phyloP scores from a whole-genome alignment of 1,140 invertebrate genomes.

The Gryon sp. region DNA sequence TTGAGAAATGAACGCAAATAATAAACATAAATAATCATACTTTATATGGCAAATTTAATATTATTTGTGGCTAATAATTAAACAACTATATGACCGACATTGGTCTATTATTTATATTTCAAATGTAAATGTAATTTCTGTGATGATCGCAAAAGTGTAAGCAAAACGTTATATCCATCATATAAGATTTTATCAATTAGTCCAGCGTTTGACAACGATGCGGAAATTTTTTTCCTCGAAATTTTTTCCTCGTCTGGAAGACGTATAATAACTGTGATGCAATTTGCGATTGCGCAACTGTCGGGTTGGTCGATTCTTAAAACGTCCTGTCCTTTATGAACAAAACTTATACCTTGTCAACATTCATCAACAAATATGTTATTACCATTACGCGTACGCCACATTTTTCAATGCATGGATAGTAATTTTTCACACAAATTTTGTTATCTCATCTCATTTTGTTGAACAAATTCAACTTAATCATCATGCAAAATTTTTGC shows the following conservation, averaged over 20 bases:
- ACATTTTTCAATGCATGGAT: no score
- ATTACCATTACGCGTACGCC: no score
- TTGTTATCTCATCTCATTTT: no score
- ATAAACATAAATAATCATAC: conserved; percentile 54
- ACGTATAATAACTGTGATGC: conserved; percentile 26
- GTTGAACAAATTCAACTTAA: no score
- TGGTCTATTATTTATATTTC: conserved; percentile 9
- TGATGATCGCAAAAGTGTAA: no score
- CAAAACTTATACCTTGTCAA: no score
- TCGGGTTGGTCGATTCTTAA: conserved; percentile 18
- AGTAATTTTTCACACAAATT: no score
- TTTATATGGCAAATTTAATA: conserved; percentile 29
- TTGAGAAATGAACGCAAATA: conserved; percentile 49
- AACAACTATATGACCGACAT: conserved; percentile 9
- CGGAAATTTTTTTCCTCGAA: conserved; percentile 20
- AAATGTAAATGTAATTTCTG: no score
- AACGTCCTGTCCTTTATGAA: conserved; percentile 20
- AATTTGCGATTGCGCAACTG: conserved; percentile 24
- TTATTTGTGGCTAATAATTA: conserved; percentile 43
- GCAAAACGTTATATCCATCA: no score
- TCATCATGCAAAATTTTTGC: no score
- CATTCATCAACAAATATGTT: no score
- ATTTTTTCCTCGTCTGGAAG: conserved; percentile 24
- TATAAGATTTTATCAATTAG: no score
- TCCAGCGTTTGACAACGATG: conserved; percentile 15